Evolutionary conservation across 92 coral and sea anemone species (phyloP), one percentile per base, ranked within the genome.

Genomic region (Blastomussa wellsi): DNA sequence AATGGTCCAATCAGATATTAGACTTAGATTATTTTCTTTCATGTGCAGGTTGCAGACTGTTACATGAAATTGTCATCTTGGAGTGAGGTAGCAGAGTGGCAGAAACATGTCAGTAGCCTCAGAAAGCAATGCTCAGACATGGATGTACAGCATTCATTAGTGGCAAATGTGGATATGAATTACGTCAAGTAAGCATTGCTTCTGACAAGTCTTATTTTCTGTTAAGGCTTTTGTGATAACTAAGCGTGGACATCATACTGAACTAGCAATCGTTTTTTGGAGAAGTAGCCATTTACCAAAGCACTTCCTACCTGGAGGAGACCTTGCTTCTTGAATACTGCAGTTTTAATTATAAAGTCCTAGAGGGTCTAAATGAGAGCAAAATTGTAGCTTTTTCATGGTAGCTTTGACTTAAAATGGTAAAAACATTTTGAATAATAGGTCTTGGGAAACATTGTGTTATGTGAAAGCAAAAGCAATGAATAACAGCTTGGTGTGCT

Each of bases 71-170:
- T 96, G 41, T 89, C 99, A 36, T 94, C 92, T 15, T 96, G 99
- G 99, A 88, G 68, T 73, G 99, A 96, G 74, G 99, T 96, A 7
- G 93, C 93, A 59, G 93, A 90, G 55, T 96, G 99, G 99, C 98
- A 96, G 91, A 95, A 94, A 51, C 93, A 93, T 20, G 81, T 96
- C 28, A 81, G 85, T 29, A 86, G 22, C 87, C 86, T 94, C 74
- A 89, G 98, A 44, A 92, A 93, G 77, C 93, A 85, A 47, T 81
- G 91, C 38, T 89, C 95, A 7, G 94, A 91, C 84, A 52, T 90
- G 11, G 90, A 82, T 72, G 78, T 93, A 37, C 98, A 96, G 59
- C 98, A 94, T 59, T 92, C 98, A 59, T 86, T 95, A 32, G 79
- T 84, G 55, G 80, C 93, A 53, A 87, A 93, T 72, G 74, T 80